Evolutionary conservation across 2,888 invertebrate species (phyloP).

Genomic region (Lamellibrachia satsuma): DNA sequence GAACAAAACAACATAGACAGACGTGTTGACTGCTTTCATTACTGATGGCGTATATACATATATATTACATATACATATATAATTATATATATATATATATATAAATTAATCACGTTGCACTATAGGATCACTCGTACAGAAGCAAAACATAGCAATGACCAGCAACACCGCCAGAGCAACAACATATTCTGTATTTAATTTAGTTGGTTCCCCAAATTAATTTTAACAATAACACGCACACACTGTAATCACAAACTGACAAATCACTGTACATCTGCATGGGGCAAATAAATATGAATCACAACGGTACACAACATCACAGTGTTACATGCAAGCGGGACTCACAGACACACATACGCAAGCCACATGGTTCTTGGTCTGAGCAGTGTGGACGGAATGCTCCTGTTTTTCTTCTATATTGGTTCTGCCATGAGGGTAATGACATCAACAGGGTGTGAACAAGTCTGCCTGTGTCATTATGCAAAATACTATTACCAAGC

Average conservation of each 20-base stretch:
- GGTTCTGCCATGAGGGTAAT: background rate
- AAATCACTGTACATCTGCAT: background rate
- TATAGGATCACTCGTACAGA: background rate
- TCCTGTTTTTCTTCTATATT: background rate
- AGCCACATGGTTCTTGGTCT: background rate
- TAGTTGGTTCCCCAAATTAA: background rate
- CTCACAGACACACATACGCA: background rate
- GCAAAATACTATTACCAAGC: background rate
- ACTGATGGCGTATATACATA: too few relatives aligned
- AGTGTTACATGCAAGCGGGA: background rate
- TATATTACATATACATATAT: too few relatives aligned
- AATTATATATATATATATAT: too few relatives aligned
- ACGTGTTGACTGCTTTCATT: too few relatives aligned
- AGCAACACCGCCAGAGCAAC: background rate
- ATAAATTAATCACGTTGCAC: too few relatives aligned
- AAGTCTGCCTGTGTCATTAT: background rate
- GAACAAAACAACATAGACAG: too few relatives aligned
- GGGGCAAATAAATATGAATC: conserved; percentile 8
- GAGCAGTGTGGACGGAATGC: background rate
- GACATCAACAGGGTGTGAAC: background rate
- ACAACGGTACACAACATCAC: background rate
- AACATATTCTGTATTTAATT: background rate
- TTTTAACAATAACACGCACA: background rate
- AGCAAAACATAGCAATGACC: background rate
- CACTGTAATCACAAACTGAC: background rate